A percentile compares a stretch with the other conserved stretches of the same genome.
Conservation (phyloP, 1,140 invertebrate genomes). For the Caenorhabditis brenneri region DNA sequence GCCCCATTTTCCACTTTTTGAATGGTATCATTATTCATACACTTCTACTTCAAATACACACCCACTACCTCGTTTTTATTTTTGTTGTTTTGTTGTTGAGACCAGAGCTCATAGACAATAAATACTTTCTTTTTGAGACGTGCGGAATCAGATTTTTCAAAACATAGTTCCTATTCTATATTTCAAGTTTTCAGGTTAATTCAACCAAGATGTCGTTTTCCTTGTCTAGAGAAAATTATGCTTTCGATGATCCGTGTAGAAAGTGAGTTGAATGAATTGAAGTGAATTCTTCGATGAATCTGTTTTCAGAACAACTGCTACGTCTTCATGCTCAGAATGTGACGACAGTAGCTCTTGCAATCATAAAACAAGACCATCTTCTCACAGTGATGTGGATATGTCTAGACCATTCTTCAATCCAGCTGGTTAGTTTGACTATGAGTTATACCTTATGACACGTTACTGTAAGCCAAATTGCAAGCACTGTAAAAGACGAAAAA, state of each 20-base stretch:
- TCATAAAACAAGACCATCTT: neutral
- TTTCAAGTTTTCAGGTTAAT: neutral
- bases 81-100: neutral
- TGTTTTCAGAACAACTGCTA: neutral
- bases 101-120: neutral
- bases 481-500: too few relatives aligned
- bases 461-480: neutral
- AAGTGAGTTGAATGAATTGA: neutral
- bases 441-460: too few relatives aligned
- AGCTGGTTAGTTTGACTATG: constrained; percentile 13
- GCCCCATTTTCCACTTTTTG: neutral
- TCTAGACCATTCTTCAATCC: constrained; percentile 23
- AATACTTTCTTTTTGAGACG: neutral
- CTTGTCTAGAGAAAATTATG: neutral
- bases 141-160: neutral
- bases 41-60: neutral
- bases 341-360: neutral
- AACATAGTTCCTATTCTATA: neutral
- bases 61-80: neutral
- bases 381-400: constrained; percentile 27
- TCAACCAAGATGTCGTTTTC: constrained; percentile 5
- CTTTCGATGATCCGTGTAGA: constrained; percentile 30
- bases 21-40: constrained; percentile 24
- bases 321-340: neutral
- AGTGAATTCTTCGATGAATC: neutral